A percentile compares a stretch with the other conserved stretches of the same genome.
These are phyloP conservation scores for Cettia cetti DNA, from an alignment of 2,113 vertebrate species.

Conservation along the genomic window DNA sequence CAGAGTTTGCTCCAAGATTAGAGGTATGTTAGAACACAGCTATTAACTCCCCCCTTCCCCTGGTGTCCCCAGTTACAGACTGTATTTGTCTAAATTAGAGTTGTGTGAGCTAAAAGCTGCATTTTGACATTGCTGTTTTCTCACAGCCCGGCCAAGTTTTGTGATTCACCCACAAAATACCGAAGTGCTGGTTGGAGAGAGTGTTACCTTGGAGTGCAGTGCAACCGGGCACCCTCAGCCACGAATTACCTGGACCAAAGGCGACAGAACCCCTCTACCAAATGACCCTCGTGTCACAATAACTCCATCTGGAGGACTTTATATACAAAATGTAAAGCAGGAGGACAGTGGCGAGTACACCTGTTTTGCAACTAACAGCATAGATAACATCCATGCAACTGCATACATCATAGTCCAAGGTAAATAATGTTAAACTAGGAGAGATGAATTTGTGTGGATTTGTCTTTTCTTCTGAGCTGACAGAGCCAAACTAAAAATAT, in stretches of 20 bases:
- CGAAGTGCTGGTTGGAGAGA: conserved; percentile 94
- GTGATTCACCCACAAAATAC: conserved; percentile 98
- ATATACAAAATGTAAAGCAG: conserved; percentile 87
- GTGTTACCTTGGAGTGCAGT: conserved; percentile 95
- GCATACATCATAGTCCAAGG: conserved; percentile 96
- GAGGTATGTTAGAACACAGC: not conserved
- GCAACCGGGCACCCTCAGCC: conserved; percentile 92
- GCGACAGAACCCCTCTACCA: conserved; percentile 86
- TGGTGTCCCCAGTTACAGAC: not conserved
- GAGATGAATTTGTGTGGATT: not conserved
- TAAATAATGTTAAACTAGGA: conserved; percentile 30
- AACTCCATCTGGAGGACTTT: conserved; percentile 92
- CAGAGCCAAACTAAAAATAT: not conserved
- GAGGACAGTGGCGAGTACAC: conserved; percentile 90
- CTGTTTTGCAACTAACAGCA: conserved; percentile 90
- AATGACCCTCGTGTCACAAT: conserved; percentile 86
- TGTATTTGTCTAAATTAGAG: not conserved
- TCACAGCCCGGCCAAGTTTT: conserved; percentile 89
- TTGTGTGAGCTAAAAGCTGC: not conserved
- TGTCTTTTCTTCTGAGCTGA: not conserved
- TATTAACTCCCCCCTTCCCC: not conserved
- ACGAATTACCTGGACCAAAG: conserved; percentile 88
- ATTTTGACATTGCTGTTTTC: not conserved
- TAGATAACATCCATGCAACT: conserved; percentile 89
- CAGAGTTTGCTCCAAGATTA: not conserved